Percentiles rank a stretch among this genome's conserved stretches.
These are phyloP conservation scores for Barnardius zonarius DNA, from an alignment of 2,113 vertebrate species.

Conservation along the genomic window DNA sequence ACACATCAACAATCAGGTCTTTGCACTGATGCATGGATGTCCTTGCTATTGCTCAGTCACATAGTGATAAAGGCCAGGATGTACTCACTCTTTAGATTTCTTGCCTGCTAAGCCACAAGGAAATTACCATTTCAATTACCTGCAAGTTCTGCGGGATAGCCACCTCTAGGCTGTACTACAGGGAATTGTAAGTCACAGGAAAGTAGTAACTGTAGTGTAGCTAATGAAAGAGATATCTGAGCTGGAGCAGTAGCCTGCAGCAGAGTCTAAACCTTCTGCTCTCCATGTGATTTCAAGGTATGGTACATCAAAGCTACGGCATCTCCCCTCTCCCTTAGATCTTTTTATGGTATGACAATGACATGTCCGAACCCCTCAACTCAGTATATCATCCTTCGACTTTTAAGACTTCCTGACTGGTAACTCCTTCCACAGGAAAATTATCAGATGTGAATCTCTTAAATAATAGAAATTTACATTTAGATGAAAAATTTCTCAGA, in stretches of 20 bases:
- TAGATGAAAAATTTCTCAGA: background rate
- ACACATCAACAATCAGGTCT: background rate
- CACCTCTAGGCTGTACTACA: background rate
- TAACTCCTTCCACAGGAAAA: background rate
- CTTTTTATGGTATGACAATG: slow-evolving; percentile 17
- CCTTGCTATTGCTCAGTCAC: background rate
- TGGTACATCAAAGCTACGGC: slow-evolving; percentile 22
- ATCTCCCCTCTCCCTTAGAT: background rate
- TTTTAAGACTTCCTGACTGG: slow-evolving; percentile 8
- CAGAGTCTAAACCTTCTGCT: background rate
- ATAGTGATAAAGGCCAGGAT: background rate
- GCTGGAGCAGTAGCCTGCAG: slow-evolving; percentile 29
- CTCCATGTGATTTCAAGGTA: background rate
- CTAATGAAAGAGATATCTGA: slow-evolving; percentile 8
- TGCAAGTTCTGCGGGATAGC: background rate
- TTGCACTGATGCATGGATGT: background rate
- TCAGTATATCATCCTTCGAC: background rate
- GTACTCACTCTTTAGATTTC: background rate
- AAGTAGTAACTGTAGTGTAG: background rate
- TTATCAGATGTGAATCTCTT: background rate
- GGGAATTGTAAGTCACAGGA: background rate
- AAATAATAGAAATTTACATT: background rate
- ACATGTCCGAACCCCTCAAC: slow-evolving; percentile 21
- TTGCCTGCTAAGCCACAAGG: background rate
- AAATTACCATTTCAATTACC: background rate